Percentiles rank a stretch among this genome's conserved stretches.
Evolutionary conservation across 1,140 invertebrate genomes (phyloP).

Genomic region (Colletes gigas): DNA sequence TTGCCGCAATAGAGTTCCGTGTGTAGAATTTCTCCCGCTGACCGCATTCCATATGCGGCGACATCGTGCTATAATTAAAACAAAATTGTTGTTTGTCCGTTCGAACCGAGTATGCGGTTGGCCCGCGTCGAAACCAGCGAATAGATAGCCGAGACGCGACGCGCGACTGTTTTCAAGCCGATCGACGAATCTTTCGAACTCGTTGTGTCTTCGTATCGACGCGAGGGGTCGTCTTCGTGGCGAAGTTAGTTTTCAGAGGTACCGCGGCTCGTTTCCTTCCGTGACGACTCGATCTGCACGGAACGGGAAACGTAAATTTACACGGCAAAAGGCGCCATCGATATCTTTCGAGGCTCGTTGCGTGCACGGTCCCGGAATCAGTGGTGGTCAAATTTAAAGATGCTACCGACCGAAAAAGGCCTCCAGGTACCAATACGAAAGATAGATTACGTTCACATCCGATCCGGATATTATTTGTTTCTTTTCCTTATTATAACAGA

Average conservation of each 20-base stretch:
- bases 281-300: neutral
- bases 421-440: no score
- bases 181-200: neutral
- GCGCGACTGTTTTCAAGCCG: neutral
- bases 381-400: neutral
- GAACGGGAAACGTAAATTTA: neutral
- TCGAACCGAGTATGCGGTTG: constrained; percentile 11
- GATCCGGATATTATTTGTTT: no score
- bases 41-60: constrained; percentile 63
- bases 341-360: neutral
- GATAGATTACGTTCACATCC: no score
- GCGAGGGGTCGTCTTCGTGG: neutral
- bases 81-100: constrained; percentile 44
- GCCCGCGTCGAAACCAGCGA: neutral
- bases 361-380: neutral
- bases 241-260: neutral
- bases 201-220: neutral
- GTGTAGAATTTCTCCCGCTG: constrained; percentile 41
- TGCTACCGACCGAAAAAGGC: neutral
- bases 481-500: neutral
- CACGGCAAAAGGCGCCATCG: neutral
- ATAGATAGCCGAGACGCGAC: neutral
- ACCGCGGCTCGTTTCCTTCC: neutral
- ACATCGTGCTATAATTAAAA: constrained; percentile 64
- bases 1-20: constrained; percentile 1